Conservation (phyloP, 1,140 invertebrate genomes). For the Leptinotarsa texana region DNA sequence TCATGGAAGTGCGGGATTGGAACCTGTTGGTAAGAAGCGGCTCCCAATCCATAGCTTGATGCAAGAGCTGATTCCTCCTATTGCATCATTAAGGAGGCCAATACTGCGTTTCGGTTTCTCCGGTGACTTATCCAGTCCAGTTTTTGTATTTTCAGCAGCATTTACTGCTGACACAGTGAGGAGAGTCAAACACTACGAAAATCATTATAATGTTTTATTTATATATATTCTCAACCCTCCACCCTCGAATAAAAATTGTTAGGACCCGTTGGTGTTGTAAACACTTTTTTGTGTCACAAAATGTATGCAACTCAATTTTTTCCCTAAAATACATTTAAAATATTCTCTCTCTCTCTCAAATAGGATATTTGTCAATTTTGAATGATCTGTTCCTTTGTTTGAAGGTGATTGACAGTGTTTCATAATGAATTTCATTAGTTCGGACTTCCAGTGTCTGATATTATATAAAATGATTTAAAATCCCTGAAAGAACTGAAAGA, state of each 20-base stretch:
- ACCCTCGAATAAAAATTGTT: too few species aligned
- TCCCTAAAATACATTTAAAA: neutral
- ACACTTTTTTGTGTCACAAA: too few species aligned
- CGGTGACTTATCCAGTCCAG: neutral
- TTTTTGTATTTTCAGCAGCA: neutral
- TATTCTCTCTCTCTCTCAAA: neutral
- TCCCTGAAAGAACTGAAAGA: too few species aligned
- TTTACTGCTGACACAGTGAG: constrained; percentile 9
- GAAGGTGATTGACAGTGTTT: too few species aligned
- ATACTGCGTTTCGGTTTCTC: constrained; percentile 18
- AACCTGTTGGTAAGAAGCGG: constrained; percentile 3
- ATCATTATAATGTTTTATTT: neutral
- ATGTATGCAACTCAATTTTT: too few species aligned
- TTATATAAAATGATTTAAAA: too few species aligned
- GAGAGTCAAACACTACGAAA: constrained; percentile 19
- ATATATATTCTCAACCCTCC: neutral
- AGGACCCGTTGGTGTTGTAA: neutral
- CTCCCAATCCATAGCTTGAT: neutral
- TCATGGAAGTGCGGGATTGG: constrained; percentile 19
- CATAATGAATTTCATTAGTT: too few species aligned
- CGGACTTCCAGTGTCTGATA: too few species aligned
- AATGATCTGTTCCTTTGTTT: too few species aligned
- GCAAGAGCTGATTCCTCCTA: neutral
- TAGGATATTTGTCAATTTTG: neutral
- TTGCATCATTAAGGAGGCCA: neutral